Base-by-base conservation (phyloP, 1,140 invertebrate genomes). In the Danaus melanippus region DNA sequence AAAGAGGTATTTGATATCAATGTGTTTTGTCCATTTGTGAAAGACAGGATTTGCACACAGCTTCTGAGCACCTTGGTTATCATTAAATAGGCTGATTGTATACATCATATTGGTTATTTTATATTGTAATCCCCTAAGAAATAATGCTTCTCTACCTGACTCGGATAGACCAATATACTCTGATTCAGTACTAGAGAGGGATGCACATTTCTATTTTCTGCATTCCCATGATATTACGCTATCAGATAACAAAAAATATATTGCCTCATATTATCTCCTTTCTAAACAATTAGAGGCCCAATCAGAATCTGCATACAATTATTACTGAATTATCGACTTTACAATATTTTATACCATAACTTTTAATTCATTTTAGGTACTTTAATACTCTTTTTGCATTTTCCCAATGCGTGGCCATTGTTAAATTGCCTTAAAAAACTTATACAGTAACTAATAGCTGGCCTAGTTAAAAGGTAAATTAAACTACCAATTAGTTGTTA, bases 1-100 rank as follows among this genome's bases (percentile, higher is more conserved):
- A 53, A 56, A 61, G 50, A 53, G 59, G 9, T 56, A 48, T 7
- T 42, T 40, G 1, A 61, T 21, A 53, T 61, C 59, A 42, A 61
- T 53, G 48, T 54, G 51, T 39, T 60, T 56, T 0, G 58, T 12
- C 11, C 61, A 74, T 74, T 46, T 62, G 64, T 41, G 62, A 59
- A 32, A 32, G 21, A 32, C 6, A 3, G 21, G 21, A 5, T 32
- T 32, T 32, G 21, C 21, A 32, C 21, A 41, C 66, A 53, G 32
- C 17, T 46, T 53, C 6, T 53, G 52, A 41, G 52, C 49, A 12
- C 49, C 42, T 15, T 50, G 49, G 12, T 50, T 50, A 15, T 50
- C 40, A 42, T 50, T 50, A n/a, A 42, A 53, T 40, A 53, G 12
- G 15, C 11, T 53, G n/a, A 43, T 41, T 32, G 39, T 17, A 46